Evolutionary conservation across 2,113 vertebrate genomes (phyloP).

Genomic region (Syngnathus floridae): DNA sequence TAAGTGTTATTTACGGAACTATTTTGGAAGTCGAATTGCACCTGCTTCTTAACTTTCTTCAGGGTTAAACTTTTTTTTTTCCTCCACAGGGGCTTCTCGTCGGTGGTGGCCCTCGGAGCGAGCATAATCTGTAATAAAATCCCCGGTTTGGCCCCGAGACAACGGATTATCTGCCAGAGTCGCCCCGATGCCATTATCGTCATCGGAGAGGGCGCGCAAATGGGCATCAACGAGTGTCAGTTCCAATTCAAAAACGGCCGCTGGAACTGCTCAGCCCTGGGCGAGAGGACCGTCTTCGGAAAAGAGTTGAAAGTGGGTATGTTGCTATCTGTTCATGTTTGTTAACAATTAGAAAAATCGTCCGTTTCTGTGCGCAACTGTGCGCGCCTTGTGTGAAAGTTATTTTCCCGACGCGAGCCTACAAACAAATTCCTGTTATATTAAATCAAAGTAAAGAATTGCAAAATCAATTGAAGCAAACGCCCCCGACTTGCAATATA

Average conservation of each 20-base stretch:
- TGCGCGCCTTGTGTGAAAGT: slow-evolving; percentile 22
- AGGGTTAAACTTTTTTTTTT: slow-evolving; percentile 30
- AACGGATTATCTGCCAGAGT: slow-evolving; percentile 98
- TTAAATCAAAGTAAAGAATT: not conserved
- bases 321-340: slow-evolving; percentile 72
- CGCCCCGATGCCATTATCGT: slow-evolving; percentile 97
- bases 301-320: slow-evolving; percentile 99
- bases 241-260: slow-evolving; percentile 96
- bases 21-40: not conserved
- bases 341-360: slow-evolving; percentile 24
- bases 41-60: not conserved
- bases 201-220: slow-evolving; percentile 96
- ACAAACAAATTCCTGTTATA: not conserved
- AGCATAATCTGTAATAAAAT: slow-evolving; percentile 99
- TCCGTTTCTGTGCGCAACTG: not conserved
- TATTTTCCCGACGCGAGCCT: not conserved
- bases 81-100: slow-evolving; percentile 85
- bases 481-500: not conserved
- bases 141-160: slow-evolving; percentile 92
- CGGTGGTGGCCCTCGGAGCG: slow-evolving; percentile 93
- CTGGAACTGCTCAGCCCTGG: slow-evolving; percentile 97
- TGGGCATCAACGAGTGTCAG: slow-evolving; percentile 98
- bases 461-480: not conserved
- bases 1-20: not conserved
- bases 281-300: slow-evolving; percentile 95